A percentile compares a stretch with the other conserved stretches of the same genome.
Evolutionary conservation across 2,888 invertebrate species (phyloP).

Genomic region (Cephus spinipes): DNA sequence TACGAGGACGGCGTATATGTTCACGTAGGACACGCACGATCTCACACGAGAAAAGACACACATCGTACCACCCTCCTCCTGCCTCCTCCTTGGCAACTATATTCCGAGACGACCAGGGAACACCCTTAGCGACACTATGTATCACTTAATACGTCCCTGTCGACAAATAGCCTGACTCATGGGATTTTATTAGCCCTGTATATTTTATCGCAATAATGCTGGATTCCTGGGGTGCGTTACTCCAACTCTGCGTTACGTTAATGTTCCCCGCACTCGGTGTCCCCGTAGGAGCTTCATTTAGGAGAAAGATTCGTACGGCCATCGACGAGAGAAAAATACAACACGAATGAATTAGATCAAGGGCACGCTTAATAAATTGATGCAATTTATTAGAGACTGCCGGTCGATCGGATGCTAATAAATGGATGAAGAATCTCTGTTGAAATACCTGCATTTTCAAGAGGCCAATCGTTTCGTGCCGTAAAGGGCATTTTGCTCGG

Average conservation of each 20-base stretch:
- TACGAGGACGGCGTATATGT: neutral
- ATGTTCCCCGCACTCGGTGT: neutral
- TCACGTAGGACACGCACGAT: neutral
- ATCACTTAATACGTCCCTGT: constrained; percentile 46
- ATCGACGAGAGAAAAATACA: constrained; percentile 32
- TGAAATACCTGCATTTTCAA: neutral
- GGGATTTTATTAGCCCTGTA: constrained; percentile 54
- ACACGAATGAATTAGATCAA: constrained; percentile 26
- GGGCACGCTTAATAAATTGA: constrained; percentile 20
- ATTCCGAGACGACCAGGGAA: constrained; percentile 21
- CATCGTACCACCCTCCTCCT: neutral
- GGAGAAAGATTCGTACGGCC: constrained; percentile 24
- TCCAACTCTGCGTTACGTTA: neutral
- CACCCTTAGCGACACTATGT: constrained; percentile 44
- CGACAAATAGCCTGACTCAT: constrained; percentile 54
- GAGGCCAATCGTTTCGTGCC: neutral
- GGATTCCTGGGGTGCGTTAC: constrained; percentile 6
- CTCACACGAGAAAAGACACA: neutral
- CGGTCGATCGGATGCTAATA: neutral
- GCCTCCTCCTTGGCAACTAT: neutral
- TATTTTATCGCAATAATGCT: constrained; percentile 50
- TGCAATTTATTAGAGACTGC: constrained; percentile 28
- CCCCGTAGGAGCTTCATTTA: constrained; percentile 3
- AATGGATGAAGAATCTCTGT: neutral
- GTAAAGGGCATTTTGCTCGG: neutral